Evolutionary conservation across 2,797 vertebrate species (phyloP), one percentile per base, ranked within the genome.

Genomic region (Lutjanus argentimaculatus): DNA sequence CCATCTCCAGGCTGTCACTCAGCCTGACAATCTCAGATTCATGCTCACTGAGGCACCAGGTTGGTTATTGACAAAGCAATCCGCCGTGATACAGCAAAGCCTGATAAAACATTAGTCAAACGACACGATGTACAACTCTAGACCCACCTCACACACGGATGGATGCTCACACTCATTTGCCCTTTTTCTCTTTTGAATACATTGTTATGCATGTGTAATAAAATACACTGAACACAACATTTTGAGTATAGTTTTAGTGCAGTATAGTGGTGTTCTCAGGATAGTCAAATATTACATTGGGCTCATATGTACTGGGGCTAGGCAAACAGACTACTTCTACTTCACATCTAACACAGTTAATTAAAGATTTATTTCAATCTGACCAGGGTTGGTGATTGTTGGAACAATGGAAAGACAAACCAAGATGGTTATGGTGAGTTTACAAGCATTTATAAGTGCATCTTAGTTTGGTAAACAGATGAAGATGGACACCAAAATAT

Each of bases 61-160:
- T 94, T 96, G 96, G 96, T 97, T 99, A 99, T 99, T 98, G 97
- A 98, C 98, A 97, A 98, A 98, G 96, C 97, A 97, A 98, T 98
- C 95, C 90, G 89, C 93, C 88, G 95, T 96, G 97, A 98, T 97
- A 96, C 96, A 97, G 95, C 96, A 93, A 94, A 93, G 94, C 91
- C 94, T 93, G 96, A 97, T 96, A 97, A 94, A 97, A 97, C 96
- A 97, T 94, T 96, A 96, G 95, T 95, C 93, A 92, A 96, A 93
- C 92, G 94, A 93, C 94, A 94, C 89, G 1, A 48, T 89, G 90
- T 88, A 90, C 95, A 72, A 82, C 75, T 72, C 67, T 6, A n/a
- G 62, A 81, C 68, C 13, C 45, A 67, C 52, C 80, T 82, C 52
- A 48, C 67, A 59, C 58, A 79, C 5, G 40, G 51, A 58, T 58